Percentiles rank a stretch among this genome's conserved stretches.
Conservation (phyloP, 1,140 invertebrate genomes). For the Whitmania pigra region DNA sequence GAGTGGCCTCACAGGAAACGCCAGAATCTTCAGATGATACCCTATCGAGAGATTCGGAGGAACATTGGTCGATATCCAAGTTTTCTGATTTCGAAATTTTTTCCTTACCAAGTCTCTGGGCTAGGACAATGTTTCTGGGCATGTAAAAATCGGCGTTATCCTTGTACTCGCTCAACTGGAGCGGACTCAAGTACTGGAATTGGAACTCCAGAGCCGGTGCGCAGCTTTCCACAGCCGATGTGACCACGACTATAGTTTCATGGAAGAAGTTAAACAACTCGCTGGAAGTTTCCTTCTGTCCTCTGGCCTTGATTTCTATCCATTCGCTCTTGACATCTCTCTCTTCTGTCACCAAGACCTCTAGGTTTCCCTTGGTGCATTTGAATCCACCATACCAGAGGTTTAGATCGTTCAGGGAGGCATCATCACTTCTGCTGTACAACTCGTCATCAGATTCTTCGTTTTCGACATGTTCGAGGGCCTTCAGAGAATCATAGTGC, state of each 20-base stretch:
- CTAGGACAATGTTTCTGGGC: slow-evolving; percentile 50
- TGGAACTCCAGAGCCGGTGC: slow-evolving; percentile 57
- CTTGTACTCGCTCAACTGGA: slow-evolving; percentile 47
- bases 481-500: neutral
- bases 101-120: slow-evolving; percentile 43
- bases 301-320: slow-evolving; percentile 58
- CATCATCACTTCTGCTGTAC: neutral
- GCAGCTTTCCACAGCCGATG: slow-evolving; percentile 52
- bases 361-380: neutral
- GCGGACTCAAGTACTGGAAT: slow-evolving; percentile 52
- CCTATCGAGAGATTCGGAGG: neutral
- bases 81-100: slow-evolving; percentile 43
- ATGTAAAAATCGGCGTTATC: slow-evolving; percentile 50
- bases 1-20: neutral
- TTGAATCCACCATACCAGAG: neutral
- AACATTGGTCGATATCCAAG: slow-evolving; percentile 51
- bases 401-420: neutral
- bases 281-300: slow-evolving; percentile 44
- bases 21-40: neutral
- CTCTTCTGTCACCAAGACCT: neutral
- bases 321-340: neutral
- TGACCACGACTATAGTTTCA: slow-evolving; percentile 58
- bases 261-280: slow-evolving; percentile 57
- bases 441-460: neutral
- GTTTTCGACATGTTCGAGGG: neutral